Evolutionary conservation across 2,797 vertebrate genomes (phyloP), one percentile per base, ranked within the genome.

Genomic region (Zalophus californianus): DNA sequence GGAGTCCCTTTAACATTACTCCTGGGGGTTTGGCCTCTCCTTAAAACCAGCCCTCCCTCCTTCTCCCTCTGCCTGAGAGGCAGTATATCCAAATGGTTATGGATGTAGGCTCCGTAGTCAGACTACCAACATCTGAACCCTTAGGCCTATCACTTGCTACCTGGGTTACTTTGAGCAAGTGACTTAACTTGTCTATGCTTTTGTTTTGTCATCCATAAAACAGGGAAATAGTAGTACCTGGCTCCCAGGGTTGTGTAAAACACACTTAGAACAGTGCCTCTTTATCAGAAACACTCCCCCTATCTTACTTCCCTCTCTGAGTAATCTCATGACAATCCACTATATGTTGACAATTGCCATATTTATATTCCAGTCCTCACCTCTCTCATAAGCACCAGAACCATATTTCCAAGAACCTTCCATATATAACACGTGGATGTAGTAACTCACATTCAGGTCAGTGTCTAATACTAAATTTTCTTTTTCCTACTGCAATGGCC

Each of bases 71-170:
- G 7, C n/a, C 3, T 13, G 58, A 54, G 41, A 75, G 6, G 23
- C 13, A 13, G 0, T 4, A 1, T 12, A 4, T 7, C 44, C 21
- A 12, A 5, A 29, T 4, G 14, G 14, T 16, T 18, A 38, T 1
- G 1, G 32, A 3, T 4, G 41, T 3, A 35, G 86, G 54, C 23
- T 66, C 79, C 16, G 3, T 21, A 23, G 70, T 21, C 56, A 64
- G 77, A 29, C 70, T 9, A 6, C 6, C 41, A 3, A 13, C 15
- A 35, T 54, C 4, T 20, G 64, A 60, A 18, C 62, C 48, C 48
- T 25, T 48, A 27, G 12, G 16, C 32, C 64, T 35, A 2, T 54
- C 5, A 7, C 13, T 77, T 77, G 80, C 56, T 62, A 21, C 87
- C 25, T 54, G 50, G 73, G 23, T 16, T 44, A 82, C 60, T 38